Conservation (phyloP, 2,113 vertebrate genomes). For the Poicephalus gulielmi region DNA sequence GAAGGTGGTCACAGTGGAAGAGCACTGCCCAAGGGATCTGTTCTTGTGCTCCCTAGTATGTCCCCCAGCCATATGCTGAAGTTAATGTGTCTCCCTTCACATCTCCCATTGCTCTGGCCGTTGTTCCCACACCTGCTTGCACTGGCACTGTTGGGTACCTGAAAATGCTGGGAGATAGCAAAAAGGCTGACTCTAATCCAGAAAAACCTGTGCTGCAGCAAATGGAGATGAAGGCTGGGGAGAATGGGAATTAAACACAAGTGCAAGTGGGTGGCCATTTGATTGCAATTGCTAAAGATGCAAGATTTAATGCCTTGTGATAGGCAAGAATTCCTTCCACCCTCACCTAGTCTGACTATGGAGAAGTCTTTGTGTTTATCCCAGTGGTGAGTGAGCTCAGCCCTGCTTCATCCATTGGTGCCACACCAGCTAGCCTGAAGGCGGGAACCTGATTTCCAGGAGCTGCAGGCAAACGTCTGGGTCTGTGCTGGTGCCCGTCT, state of each 20-base stretch:
- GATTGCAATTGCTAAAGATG: neutral
- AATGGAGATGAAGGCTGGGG: neutral
- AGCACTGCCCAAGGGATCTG: neutral
- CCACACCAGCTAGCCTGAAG: neutral
- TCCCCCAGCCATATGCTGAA: neutral
- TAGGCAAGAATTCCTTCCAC: neutral
- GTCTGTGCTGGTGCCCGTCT: neutral
- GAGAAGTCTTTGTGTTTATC: neutral
- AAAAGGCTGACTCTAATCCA: neutral
- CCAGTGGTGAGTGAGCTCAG: neutral
- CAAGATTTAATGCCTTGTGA: neutral
- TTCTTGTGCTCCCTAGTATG: neutral
- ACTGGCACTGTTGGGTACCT: neutral
- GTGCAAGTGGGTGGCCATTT: neutral
- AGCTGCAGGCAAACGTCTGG: neutral
- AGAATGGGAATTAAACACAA: neutral
- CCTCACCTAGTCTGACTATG: neutral
- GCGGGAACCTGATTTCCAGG: neutral
- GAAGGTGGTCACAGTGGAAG: neutral
- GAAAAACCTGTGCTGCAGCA: neutral
- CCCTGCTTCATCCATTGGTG: neutral
- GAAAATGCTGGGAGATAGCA: neutral
- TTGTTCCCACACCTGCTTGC: neutral
- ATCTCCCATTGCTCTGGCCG: neutral
- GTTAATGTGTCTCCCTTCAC: neutral